These are phyloP conservation scores for Ctenochaetus hawaiiensis DNA, from an alignment of 2,797 vertebrate genomes.

Conservation along the genomic window DNA sequence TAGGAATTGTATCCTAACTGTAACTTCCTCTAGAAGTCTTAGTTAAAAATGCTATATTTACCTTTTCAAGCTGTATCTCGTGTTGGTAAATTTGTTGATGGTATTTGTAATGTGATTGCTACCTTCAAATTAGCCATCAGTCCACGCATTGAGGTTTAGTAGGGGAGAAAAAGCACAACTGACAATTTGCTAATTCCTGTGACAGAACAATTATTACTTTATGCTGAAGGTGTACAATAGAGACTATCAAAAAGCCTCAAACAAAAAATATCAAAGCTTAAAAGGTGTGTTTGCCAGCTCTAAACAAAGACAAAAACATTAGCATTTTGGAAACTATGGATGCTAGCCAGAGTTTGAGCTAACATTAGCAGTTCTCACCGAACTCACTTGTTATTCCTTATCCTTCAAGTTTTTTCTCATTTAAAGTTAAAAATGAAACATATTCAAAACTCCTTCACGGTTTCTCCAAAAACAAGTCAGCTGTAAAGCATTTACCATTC, in stretches of 20 bases:
- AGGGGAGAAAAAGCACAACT: not conserved
- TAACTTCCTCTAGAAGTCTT: constrained; percentile 1
- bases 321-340: not conserved
- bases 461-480: not conserved
- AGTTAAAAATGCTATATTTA: not conserved
- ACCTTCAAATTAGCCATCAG: not conserved
- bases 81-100: not conserved
- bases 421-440: not conserved
- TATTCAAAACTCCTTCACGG: not conserved
- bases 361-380: rapidly evolving
- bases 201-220: no score
- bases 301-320: no score
- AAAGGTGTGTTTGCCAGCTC: no score
- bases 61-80: constrained; percentile 6
- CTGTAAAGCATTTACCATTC: not conserved
- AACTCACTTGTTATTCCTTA: not conserved
- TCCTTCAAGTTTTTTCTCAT: not conserved
- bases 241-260: no score
- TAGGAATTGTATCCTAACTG: not conserved
- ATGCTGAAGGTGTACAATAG: no score
- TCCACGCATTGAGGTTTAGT: not conserved
- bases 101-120: not conserved
- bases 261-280: no score
- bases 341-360: not conserved
- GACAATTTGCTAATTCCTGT: not conserved